Percentiles rank a stretch among this genome's conserved stretches.
phyloP scores from a whole-genome alignment of 2,888 invertebrate species.

The Sphaerophoria taeniata region DNA sequence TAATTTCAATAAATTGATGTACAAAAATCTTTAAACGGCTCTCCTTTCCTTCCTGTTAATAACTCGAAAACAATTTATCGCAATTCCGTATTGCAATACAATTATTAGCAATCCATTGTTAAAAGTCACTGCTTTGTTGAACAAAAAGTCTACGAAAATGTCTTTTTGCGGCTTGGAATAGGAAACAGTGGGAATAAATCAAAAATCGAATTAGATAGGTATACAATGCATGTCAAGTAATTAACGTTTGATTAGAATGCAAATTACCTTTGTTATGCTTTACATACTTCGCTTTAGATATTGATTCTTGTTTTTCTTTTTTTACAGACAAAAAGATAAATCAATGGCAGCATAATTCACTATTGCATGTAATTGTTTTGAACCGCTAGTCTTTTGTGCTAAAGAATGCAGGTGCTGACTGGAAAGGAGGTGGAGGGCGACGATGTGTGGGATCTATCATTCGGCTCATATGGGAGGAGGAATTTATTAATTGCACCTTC shows the following conservation, averaged over 20 bases:
- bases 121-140: conserved; percentile 32
- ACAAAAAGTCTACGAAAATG: neutral
- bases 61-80: too few species aligned
- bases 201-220: conserved; percentile 40
- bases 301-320: conserved; percentile 38
- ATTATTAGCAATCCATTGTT: conserved; percentile 40
- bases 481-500: conserved; percentile 55
- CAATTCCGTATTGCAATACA: too few species aligned
- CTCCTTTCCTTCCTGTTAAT: too few species aligned
- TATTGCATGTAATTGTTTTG: conserved; percentile 31
- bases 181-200: conserved; percentile 63
- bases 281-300: conserved; percentile 6
- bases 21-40: neutral
- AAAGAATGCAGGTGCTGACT: neutral
- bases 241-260: conserved; percentile 72
- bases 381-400: neutral
- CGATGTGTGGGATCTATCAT: conserved; percentile 59
- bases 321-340: conserved; percentile 48
- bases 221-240: conserved; percentile 32
- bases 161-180: neutral
- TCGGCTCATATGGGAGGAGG: conserved; percentile 30
- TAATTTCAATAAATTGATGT: conserved; percentile 3
- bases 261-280: conserved; percentile 63
- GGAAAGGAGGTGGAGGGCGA: neutral
- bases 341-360: conserved; percentile 62